Evolutionary conservation across 2,888 invertebrate genomes (phyloP).

Genomic region (Allacma fusca): DNA sequence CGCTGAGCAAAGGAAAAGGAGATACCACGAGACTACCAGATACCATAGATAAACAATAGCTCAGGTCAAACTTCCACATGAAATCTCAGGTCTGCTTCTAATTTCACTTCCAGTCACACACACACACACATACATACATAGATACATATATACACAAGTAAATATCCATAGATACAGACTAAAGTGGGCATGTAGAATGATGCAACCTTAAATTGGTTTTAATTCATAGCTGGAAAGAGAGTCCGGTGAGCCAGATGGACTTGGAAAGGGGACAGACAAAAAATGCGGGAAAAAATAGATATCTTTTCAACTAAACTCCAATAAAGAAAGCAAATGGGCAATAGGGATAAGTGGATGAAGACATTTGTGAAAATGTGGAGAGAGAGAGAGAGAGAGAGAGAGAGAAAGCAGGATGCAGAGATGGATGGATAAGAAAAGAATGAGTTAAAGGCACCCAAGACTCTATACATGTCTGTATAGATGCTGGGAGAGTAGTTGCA

Average conservation of each 20-base stretch:
- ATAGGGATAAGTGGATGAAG: slow-evolving; percentile 49
- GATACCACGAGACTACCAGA: slow-evolving; percentile 1
- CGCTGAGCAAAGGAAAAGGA: slow-evolving; percentile 3
- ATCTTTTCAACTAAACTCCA: slow-evolving; percentile 24
- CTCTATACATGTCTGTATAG: not conserved
- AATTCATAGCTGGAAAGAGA: slow-evolving; percentile 33
- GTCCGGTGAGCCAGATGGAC: not conserved
- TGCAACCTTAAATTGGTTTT: slow-evolving; percentile 25
- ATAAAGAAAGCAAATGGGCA: slow-evolving; percentile 46
- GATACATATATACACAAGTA: not conserved
- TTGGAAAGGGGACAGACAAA: not conserved
- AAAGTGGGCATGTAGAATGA: too few relatives aligned
- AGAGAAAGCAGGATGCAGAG: slow-evolving; percentile 46
- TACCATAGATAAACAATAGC: slow-evolving; percentile 36
- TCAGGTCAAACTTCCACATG: slow-evolving; percentile 28
- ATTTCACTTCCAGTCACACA: slow-evolving; percentile 18
- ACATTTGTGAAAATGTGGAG: slow-evolving; percentile 40
- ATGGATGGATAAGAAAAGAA: slow-evolving; percentile 42
- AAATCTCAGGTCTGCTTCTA: not conserved
- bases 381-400: slow-evolving; percentile 42
- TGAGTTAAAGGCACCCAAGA: slow-evolving; percentile 7
- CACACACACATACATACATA: not conserved
- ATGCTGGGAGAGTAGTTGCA: not conserved
- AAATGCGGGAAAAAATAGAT: slow-evolving; percentile 26
- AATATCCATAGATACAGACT: not conserved